Evolutionary conservation across 1,140 invertebrate species (phyloP).

Genomic region (Lordiphosa mommai): DNA sequence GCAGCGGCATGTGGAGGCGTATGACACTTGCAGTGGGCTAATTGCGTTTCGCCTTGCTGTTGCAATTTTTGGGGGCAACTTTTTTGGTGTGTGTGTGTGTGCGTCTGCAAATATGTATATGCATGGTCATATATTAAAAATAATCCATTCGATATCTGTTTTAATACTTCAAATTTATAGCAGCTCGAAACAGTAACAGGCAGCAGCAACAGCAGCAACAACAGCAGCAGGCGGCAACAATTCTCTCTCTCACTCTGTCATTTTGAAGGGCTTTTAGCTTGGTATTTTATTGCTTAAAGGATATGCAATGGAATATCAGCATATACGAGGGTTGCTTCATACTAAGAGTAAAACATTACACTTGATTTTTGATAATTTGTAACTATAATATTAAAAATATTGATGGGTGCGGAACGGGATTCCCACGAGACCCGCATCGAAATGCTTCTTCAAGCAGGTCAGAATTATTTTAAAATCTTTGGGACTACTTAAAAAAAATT

Average conservation of each 20-base stretch:
- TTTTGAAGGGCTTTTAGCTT: slow-evolving; percentile 69
- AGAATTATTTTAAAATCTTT: no score
- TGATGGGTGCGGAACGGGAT: no score
- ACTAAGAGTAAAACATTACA: not conserved
- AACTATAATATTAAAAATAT: no score
- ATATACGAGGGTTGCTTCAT: slow-evolving; percentile 32
- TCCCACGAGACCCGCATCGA: no score
- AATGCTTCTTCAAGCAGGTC: no score
- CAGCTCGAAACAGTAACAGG: slow-evolving; percentile 35
- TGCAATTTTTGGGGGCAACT: slow-evolving; percentile 44
- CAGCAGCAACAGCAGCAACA: slow-evolving; percentile 20
- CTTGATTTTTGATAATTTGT: no score
- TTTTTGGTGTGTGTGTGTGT: slow-evolving; percentile 8
- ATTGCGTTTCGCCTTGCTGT: slow-evolving; percentile 47
- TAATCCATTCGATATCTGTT: slow-evolving; percentile 74
- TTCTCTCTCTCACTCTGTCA: slow-evolving; percentile 30
- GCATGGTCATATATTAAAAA: slow-evolving; percentile 68
- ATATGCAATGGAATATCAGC: slow-evolving; percentile 30
- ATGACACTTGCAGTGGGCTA: slow-evolving; percentile 52
- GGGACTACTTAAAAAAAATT: no score
- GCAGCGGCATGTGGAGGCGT: not conserved
- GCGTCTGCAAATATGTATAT: slow-evolving; percentile 24
- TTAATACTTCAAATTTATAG: slow-evolving; percentile 74
- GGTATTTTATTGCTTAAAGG: slow-evolving; percentile 71
- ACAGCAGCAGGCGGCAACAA: slow-evolving; percentile 8